Percentiles rank a stretch among this genome's conserved stretches.
Evolutionary conservation across 2,888 invertebrate species (phyloP).

Genomic region (Hybos culiciformis): DNA sequence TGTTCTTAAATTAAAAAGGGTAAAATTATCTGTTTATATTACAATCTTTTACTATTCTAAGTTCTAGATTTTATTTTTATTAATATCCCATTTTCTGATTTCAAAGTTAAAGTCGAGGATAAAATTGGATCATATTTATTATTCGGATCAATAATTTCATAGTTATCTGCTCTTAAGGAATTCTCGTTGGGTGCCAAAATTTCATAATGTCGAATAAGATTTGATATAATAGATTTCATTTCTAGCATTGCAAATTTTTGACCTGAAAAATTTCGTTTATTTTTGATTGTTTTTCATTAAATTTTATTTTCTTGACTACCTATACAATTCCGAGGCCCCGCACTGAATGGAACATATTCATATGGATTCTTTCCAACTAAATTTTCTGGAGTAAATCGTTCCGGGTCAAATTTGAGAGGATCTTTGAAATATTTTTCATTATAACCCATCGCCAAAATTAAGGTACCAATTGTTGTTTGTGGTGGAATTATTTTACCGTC

Average conservation of each 20-base stretch:
- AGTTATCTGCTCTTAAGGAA: not conserved
- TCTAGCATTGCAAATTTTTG: constrained; percentile 37
- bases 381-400: constrained; percentile 38
- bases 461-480: constrained; percentile 5
- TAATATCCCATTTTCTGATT: constrained; percentile 30
- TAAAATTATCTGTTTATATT: no score
- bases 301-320: no score
- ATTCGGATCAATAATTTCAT: not conserved
- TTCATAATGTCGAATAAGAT: constrained; percentile 35
- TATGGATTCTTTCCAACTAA: constrained; percentile 33
- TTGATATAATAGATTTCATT: constrained; percentile 37
- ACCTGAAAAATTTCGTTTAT: no score
- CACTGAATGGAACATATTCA: constrained; percentile 42
- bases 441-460: constrained; percentile 12
- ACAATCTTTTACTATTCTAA: no score
- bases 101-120: constrained; percentile 31
- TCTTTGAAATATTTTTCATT: constrained; percentile 11
- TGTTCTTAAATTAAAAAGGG: no score
- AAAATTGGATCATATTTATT: constrained; percentile 19
- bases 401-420: constrained; percentile 26
- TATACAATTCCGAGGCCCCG: constrained; percentile 45
- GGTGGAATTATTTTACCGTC: constrained; percentile 9
- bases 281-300: no score
- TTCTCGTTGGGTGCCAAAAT: constrained; percentile 12
- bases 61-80: no score